These are phyloP conservation scores for Alcis repandata DNA, from an alignment of 2,888 invertebrate species.

Conservation along the genomic window DNA sequence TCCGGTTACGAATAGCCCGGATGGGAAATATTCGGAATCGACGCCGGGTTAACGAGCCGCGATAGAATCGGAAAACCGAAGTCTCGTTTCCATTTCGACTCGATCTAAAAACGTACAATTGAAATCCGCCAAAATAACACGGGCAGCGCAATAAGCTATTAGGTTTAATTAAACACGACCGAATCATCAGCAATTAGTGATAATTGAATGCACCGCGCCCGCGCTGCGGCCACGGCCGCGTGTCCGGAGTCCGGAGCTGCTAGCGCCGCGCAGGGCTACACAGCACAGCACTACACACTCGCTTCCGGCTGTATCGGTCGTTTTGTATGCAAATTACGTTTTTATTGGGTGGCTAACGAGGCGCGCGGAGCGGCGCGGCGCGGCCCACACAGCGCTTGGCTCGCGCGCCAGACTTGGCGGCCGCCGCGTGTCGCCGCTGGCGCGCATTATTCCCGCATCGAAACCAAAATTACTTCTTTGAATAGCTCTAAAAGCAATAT, in stretches of 20 bases:
- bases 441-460: slow-evolving; percentile 25
- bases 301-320: slow-evolving; percentile 44
- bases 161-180: slow-evolving; percentile 50
- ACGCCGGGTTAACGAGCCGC: slow-evolving; percentile 25
- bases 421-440: slow-evolving; percentile 5
- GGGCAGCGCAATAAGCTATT: slow-evolving; percentile 44
- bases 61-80: slow-evolving; percentile 19
- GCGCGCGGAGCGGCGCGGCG: slow-evolving; percentile 1
- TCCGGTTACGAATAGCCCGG: slow-evolving; percentile 31
- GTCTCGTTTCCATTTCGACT: slow-evolving; percentile 13
- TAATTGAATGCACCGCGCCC: slow-evolving; percentile 45
- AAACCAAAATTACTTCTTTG: slow-evolving; percentile 17
- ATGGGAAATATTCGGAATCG: slow-evolving; percentile 19
- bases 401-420: background rate
- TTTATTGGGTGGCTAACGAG: slow-evolving; percentile 45
- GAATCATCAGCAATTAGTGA: slow-evolving; percentile 53
- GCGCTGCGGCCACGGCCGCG: background rate
- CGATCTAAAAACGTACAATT: slow-evolving; percentile 44
- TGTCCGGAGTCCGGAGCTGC: background rate
- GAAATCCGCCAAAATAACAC: slow-evolving; percentile 40
- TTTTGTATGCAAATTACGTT: slow-evolving; percentile 48
- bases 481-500: slow-evolving; percentile 16
- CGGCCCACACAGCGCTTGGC: slow-evolving; percentile 17
- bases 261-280: too few relatives aligned
- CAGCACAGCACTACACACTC: slow-evolving; percentile 22